phyloP scores from a whole-genome alignment of 2,888 invertebrate genomes.

The Augochlorella aurata region DNA sequence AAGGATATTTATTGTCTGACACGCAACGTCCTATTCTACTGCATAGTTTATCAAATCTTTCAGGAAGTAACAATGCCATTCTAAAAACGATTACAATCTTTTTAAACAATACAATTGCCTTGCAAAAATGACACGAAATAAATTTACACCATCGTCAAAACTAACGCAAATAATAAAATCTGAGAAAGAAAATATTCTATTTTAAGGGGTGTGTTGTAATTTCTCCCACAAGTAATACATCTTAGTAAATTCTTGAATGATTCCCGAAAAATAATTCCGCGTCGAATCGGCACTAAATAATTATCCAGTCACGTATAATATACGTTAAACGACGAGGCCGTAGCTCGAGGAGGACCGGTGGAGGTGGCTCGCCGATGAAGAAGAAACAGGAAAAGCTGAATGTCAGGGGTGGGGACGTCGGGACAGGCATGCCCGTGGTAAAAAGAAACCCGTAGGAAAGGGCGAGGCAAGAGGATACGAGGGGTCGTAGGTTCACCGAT shows the following conservation, averaged over 20 bases:
- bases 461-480: constrained; percentile 49
- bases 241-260: background rate
- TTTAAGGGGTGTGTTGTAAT: too few species aligned
- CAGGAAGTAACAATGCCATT: background rate
- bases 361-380: constrained; percentile 43
- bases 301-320: background rate
- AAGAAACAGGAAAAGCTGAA: constrained; percentile 43
- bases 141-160: too few species aligned
- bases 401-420: background rate
- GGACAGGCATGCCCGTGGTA: constrained; percentile 2
- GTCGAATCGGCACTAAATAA: background rate
- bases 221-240: background rate
- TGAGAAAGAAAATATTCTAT: too few species aligned
- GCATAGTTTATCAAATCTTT: background rate
- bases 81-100: background rate
- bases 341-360: background rate
- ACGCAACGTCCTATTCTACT: background rate
- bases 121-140: too few species aligned
- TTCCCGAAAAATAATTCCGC: background rate
- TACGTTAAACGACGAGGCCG: background rate
- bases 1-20: background rate
- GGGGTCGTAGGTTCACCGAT: constrained; percentile 73
- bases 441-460: constrained; percentile 26
- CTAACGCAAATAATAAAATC: too few species aligned
- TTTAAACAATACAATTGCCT: background rate